Conservation (phyloP, 2,797 vertebrate genomes). For the Acrocephalus scirpaceus region DNA sequence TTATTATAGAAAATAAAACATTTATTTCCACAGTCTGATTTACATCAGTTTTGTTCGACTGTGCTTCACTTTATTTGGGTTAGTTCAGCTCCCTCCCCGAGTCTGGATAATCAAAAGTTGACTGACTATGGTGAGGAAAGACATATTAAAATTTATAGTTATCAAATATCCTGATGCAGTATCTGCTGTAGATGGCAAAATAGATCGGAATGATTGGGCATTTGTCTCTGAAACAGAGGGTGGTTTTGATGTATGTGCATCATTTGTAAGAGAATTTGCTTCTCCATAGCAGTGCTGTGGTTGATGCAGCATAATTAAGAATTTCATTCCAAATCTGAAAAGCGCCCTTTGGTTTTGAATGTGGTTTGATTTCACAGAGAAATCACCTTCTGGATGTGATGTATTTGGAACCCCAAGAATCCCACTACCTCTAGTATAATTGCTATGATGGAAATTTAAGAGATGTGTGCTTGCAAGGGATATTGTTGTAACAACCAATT, state of each 20-base stretch:
- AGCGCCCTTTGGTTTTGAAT: neutral
- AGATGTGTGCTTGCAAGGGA: neutral
- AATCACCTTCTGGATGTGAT: neutral
- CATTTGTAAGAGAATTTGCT: conserved; percentile 46
- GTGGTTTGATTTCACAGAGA: neutral
- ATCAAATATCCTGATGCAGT: conserved; percentile 48
- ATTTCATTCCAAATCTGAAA: conserved; percentile 38
- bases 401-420: neutral
- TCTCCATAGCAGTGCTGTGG: conserved; percentile 1
- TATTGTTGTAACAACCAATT: neutral
- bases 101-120: conserved; percentile 25
- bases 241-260: conserved; percentile 63
- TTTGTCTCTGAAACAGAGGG: conserved; percentile 57
- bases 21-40: neutral
- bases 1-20: neutral
- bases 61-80: conserved; percentile 7
- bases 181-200: conserved; percentile 53
- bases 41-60: neutral
- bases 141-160: conserved; percentile 44
- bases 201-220: conserved; percentile 50
- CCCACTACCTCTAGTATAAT: neutral
- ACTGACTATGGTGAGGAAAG: conserved; percentile 1
- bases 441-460: neutral
- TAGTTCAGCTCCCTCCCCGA: neutral
- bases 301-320: conserved; percentile 52